Percentiles rank a stretch among this genome's conserved stretches.
phyloP scores from a whole-genome alignment of 2,797 vertebrate species.

The Coendou prehensilis region DNA sequence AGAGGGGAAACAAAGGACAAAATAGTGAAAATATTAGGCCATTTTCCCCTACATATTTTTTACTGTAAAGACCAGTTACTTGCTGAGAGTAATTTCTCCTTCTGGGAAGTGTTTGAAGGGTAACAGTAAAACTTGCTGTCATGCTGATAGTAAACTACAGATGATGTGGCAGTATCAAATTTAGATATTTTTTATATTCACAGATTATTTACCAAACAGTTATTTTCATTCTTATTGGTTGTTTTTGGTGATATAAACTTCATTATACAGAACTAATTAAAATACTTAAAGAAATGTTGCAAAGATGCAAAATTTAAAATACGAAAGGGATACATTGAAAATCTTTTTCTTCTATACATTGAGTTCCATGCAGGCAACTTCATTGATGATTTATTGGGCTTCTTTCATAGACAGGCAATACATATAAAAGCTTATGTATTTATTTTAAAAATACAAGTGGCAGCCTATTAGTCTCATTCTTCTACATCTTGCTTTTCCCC shows the following conservation, averaged over 20 bases:
- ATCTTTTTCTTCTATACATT: neutral
- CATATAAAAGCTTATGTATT: neutral
- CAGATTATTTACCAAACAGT: slow-evolving; percentile 36
- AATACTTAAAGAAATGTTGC: neutral
- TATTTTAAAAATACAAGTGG: slow-evolving; percentile 30
- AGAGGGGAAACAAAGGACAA: neutral
- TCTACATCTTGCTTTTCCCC: neutral
- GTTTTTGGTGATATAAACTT: neutral
- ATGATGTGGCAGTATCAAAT: slow-evolving; percentile 31
- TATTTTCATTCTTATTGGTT: slow-evolving; percentile 4
- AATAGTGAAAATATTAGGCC: neutral
- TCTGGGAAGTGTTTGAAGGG: neutral
- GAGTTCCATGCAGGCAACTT: neutral
- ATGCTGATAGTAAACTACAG: neutral
- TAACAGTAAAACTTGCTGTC: neutral
- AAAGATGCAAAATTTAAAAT: slow-evolving; percentile 25
- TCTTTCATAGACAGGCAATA: neutral
- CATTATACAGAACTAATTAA: slow-evolving; percentile 39
- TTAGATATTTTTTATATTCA: neutral
- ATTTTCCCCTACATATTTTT: neutral
- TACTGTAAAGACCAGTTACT: neutral
- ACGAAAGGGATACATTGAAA: neutral
- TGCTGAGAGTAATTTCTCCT: slow-evolving; percentile 54
- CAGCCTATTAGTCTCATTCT: neutral
- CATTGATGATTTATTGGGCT: neutral